These are phyloP conservation scores for Varanus komodoensis DNA, from an alignment of 2,113 vertebrate species.

Conservation along the genomic window DNA sequence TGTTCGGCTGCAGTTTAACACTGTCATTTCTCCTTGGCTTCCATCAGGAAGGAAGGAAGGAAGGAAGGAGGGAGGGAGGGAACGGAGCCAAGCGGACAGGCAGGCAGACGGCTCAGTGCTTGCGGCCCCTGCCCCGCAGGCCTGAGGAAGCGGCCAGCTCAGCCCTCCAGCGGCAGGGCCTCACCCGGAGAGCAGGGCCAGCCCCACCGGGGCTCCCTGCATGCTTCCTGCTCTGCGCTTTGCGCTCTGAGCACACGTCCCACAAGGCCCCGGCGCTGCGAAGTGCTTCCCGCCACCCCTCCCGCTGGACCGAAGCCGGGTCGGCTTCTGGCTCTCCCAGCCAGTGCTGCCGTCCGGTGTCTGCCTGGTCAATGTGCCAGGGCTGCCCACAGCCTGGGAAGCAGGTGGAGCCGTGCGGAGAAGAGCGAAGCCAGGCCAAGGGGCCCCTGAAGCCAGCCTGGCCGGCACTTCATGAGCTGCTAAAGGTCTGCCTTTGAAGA, in stretches of 20 bases:
- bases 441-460: not conserved
- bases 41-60: not conserved
- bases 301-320: not conserved
- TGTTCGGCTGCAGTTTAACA: slow-evolving; percentile 75
- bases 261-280: not conserved
- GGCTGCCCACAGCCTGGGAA: not conserved
- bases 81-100: not conserved
- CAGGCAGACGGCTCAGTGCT: not conserved
- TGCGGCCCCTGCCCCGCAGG: not conserved
- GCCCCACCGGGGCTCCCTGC: not conserved
- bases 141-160: not conserved
- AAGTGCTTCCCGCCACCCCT: not conserved
- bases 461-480: not conserved
- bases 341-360: not conserved
- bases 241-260: not conserved
- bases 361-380: not conserved
- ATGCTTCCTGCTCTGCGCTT: too few relatives aligned
- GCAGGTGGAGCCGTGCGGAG: not conserved
- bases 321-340: not conserved
- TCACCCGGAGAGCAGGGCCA: not conserved
- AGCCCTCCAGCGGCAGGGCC: not conserved
- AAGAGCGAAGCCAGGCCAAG: not conserved
- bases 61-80: not conserved
- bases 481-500: too few relatives aligned
- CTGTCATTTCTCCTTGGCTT: slow-evolving; percentile 40